Base-by-base conservation (phyloP, 2,113 vertebrate species). In the Chloropsis cyanopogon region DNA sequence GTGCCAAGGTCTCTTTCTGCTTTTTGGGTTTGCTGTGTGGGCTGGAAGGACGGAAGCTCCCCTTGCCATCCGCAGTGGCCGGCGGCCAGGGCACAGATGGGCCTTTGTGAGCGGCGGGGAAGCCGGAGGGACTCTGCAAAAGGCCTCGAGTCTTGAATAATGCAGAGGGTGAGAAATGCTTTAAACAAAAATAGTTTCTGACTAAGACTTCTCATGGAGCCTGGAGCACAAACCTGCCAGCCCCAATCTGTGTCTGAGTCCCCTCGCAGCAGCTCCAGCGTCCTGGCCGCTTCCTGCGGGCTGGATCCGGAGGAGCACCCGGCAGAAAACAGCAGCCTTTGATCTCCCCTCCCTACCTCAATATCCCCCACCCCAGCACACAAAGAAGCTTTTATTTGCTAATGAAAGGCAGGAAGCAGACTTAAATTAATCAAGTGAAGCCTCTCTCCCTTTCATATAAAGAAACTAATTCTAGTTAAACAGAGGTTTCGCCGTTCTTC, bases 141-240 rank as follows among this genome's bases (percentile, higher is more conserved):
- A n/a, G 72, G 60, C 93, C 92, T 31, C 11, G 1, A 39, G 85
- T 42, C 79, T 15, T 96, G 79, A 93, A 94, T 83, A 92, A 96
- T 92, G 93, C 80, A 91, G 68, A 86, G 88, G 87, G 85, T 35
- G 79, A 93, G 88, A 95, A 94, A 60, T 1, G 47, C 47, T 81
- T 92, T 41, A 41, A 95, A 92, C 79, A 80, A 86, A 96, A 94
- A 92, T 86, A 88, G 86, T 75, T 91, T 93, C 90, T 96, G 95
- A 73, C 90, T 81, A 24, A 95, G 54, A 19, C 68, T 93, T 81
- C 71, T 94, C 56, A 22, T 29, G 65, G 44, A 96, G 88, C 88
- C 93, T 59, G 33, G 14, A 77, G 89, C 84, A 63, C 33, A 72
- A 53, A 85, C 54, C 78, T 95, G 95, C 81, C 96, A 96, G 75